Base-by-base conservation (phyloP, 2,113 vertebrate genomes). In the Gila orcuttii region DNA sequence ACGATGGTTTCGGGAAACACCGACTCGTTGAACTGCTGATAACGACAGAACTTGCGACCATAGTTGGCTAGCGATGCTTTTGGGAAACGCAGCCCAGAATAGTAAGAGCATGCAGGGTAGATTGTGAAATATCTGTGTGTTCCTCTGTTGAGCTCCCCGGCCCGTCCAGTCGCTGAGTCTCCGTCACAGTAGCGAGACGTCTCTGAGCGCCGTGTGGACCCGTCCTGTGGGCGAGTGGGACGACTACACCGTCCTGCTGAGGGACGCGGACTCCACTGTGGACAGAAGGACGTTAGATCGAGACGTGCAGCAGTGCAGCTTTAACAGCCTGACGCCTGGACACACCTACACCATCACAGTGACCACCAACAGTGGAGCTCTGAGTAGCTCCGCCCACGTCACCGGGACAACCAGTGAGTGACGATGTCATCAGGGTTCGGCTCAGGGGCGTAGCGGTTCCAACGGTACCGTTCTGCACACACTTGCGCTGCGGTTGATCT, bases 141-240 rank as follows among this genome's bases (percentile, higher is more conserved):
- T 52, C 19, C 52, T 57, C 19, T 23, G 10, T 2, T 81, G 92
- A 99, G 98, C 93, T 4, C 98, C 97, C 2, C 85, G 92, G 55
- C 91, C 95, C 2, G 97, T 99, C 82, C 93, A 94, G 88, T 93
- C 96, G 74, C 96, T 99, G 39, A 88, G 92, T 3, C 87, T 98
- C 82, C 96, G 93, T 82, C 96, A 97, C 15, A 91, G 92, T 25
- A 96, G 95, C 28, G 96, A 99, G 87, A 93, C 96, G 0, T 94
- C 96, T 0, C 93, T 99, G 77, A 92, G 92, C 1, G 83, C 96
- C 71, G 91, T 90, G 90, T 99, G 98, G 98, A 88, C 80, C 28
- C 91, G 88, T 0, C 97, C 98, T 0, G 3, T 31, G 0, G 94
- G 96, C 0, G 96, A 97, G 62, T 97, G 97, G 97, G 96, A 99